A percentile compares a stretch with the other conserved stretches of the same genome.
Evolutionary conservation across 2,888 invertebrate genomes (phyloP).

Genomic region (Ophraella communa): DNA sequence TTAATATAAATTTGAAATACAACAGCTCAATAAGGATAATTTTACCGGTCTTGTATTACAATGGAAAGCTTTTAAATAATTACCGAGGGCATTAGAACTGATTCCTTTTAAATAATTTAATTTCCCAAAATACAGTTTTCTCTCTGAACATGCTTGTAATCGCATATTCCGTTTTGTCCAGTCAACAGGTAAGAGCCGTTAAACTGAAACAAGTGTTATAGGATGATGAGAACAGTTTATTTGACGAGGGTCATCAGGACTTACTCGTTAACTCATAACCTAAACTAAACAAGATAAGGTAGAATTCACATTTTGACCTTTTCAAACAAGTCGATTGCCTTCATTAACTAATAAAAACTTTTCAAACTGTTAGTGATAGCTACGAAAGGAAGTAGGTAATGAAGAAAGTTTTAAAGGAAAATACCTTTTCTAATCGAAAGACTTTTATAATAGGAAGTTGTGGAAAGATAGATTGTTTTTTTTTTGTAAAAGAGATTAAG

Average conservation of each 20-base stretch:
- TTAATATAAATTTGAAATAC: too few relatives aligned
- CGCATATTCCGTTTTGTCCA: background rate
- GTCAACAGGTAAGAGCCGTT: background rate
- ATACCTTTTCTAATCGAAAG: slow-evolving; percentile 9
- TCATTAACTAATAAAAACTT: slow-evolving; percentile 24
- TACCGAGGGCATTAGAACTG: background rate
- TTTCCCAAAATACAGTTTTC: background rate
- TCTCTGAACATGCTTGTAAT: background rate
- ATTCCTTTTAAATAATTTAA: background rate
- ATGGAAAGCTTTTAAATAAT: background rate
- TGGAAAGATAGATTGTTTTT: too few relatives aligned
- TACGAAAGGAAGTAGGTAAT: slow-evolving; percentile 17
- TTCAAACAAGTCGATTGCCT: slow-evolving; percentile 15
- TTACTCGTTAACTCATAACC: background rate
- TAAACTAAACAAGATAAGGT: background rate
- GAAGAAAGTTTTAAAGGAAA: slow-evolving; percentile 18
- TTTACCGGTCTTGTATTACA: background rate
- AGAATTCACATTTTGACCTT: background rate
- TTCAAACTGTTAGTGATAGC: slow-evolving; percentile 22
- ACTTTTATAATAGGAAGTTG: background rate
- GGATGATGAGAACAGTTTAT: background rate
- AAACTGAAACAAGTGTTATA: background rate
- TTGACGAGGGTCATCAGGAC: background rate
- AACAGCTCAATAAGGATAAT: too few relatives aligned
- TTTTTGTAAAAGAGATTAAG: too few relatives aligned